These are phyloP conservation scores for Phalacrocorax pelagicus DNA, from an alignment of 2,113 vertebrate species.

Conservation along the genomic window DNA sequence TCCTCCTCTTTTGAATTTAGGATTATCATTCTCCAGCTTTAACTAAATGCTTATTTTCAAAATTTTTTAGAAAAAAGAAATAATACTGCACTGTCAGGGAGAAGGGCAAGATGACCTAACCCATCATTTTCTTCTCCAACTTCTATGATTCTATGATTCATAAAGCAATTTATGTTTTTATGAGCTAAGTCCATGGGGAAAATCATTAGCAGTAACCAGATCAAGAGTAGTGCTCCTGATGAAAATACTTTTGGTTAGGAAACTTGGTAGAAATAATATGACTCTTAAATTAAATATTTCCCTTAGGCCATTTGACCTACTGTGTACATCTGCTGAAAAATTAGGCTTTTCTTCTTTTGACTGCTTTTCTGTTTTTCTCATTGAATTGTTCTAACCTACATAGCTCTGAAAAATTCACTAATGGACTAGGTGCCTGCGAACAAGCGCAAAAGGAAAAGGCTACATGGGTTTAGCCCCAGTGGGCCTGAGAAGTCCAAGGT, in stretches of 20 bases:
- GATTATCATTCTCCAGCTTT: background rate
- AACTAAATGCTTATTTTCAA: constrained; percentile 25
- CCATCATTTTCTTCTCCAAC: constrained; percentile 57
- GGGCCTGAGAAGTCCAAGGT: background rate
- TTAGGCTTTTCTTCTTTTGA: constrained; percentile 26
- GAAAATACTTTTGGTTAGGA: constrained; percentile 57
- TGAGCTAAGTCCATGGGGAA: constrained; percentile 42
- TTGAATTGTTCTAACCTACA: constrained; percentile 39
- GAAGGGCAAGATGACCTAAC: constrained; percentile 60
- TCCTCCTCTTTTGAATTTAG: background rate
- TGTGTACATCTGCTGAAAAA: constrained; percentile 14
- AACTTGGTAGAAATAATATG: constrained; percentile 34
- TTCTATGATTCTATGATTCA: constrained; percentile 51
- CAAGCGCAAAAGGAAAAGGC: background rate
- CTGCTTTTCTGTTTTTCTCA: constrained; percentile 21
- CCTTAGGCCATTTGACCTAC: constrained; percentile 18
- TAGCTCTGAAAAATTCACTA: constrained; percentile 13
- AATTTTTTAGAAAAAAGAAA: background rate
- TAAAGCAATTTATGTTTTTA: constrained; percentile 50
- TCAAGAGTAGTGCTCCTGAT: constrained; percentile 44
- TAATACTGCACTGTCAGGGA: background rate
- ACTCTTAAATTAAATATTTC: constrained; percentile 27
- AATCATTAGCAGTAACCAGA: constrained; percentile 58
- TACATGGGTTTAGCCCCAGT: background rate
- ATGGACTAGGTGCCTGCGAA: background rate